Evolutionary conservation across 2,113 vertebrate species (phyloP), one percentile per base, ranked within the genome.

Genomic region (Chaetodon auriga): DNA sequence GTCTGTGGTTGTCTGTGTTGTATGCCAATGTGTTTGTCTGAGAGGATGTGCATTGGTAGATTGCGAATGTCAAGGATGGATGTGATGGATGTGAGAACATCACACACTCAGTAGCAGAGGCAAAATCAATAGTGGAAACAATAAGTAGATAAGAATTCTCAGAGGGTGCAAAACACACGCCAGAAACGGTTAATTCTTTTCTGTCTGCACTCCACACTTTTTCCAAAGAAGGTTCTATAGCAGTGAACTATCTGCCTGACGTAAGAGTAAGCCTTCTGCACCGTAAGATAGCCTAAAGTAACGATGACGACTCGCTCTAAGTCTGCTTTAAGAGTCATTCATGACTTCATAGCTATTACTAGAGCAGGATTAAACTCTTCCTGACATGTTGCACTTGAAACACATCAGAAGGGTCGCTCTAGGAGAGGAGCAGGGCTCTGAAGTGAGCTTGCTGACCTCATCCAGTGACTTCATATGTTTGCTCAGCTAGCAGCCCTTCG

Each of bases 71-170:
- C 86, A 55, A 75, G 76, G 85, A 72, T 78, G 57, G 84, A 87
- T 93, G 92, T 94, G 91, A 95, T 94, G 84, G 83, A 85, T 93
- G 84, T 75, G 68, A 71, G 66, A 68, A 83, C 74, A 87, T 89
- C 84, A 75, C 69, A 87, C 58, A 69, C 38, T 58, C 71, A 83
- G 65, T 19, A 63, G 57, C 51, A 68, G 41, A 83, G 57, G 41
- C 36, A 68, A 90, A 92, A 93, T 91, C 87, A 85, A 90, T 87
- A 80, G 41, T n/a, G 60, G 68, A 85, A 84, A 83, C 78, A 86
- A 89, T 79, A 86, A 90, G 71, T 46, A 54, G 78, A 78, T 75
- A 69, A 51, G 66, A 87, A 80, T 79, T 77, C 86, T 81, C 84
- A 0, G 41, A 68, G 75, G 87, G 72, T 69, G 46, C 43, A 30